These are phyloP conservation scores for Crypturellus tataupa DNA, from an alignment of 2,797 vertebrate genomes.

Conservation along the genomic window DNA sequence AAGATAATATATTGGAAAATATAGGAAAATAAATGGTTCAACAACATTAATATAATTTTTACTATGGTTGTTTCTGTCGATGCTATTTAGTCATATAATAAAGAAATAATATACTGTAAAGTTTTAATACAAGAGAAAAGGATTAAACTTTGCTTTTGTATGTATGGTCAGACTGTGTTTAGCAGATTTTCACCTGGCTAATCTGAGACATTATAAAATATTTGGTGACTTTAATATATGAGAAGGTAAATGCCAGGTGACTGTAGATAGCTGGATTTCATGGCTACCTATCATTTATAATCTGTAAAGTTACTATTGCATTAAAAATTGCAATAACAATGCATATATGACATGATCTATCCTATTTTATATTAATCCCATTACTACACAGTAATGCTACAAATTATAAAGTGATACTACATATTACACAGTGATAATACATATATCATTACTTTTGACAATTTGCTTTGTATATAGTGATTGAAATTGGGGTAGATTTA, in stretches of 20 bases:
- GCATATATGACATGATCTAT: background rate
- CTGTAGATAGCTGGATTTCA: background rate
- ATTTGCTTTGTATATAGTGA: background rate
- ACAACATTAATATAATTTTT: background rate
- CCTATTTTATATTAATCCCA: background rate
- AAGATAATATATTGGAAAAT: background rate
- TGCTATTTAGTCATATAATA: background rate
- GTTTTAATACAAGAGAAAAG: background rate
- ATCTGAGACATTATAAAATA: background rate
- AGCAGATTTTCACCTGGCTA: background rate
- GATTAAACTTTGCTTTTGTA: background rate
- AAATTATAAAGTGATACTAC: background rate
- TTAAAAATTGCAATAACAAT: background rate
- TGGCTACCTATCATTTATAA: background rate
- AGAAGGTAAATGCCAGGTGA: background rate
- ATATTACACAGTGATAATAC: background rate
- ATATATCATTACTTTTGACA: background rate
- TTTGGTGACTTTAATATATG: background rate
- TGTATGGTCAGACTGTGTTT: background rate
- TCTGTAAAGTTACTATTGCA: background rate
- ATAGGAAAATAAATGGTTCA: background rate
- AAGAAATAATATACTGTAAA: background rate
- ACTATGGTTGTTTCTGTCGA: background rate
- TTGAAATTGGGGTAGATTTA: background rate
- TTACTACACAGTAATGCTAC: background rate